Evolutionary conservation across 1,140 invertebrate species (phyloP).

Genomic region (Drosophila truncata): DNA sequence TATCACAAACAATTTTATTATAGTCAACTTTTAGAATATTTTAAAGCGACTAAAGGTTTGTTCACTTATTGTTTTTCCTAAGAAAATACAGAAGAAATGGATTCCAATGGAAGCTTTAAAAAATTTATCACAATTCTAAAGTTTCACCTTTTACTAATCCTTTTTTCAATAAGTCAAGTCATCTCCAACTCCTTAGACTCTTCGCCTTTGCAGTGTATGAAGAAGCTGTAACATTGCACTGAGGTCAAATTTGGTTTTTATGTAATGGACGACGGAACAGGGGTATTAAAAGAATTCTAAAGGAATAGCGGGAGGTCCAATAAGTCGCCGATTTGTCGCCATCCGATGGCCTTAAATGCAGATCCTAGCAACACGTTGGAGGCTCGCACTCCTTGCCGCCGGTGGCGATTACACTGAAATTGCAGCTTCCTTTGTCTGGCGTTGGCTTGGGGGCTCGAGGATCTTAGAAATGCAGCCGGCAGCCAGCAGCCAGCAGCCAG

Average conservation of each 20-base stretch:
- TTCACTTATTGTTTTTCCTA: too few relatives aligned
- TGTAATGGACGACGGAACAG: slow-evolving; percentile 42
- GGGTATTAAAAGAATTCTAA: slow-evolving; percentile 26
- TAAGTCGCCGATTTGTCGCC: slow-evolving; percentile 53
- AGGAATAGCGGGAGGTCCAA: slow-evolving; percentile 32
- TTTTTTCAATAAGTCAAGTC: neutral
- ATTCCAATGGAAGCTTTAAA: too few relatives aligned
- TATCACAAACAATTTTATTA: too few relatives aligned
- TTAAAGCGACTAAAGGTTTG: too few relatives aligned
- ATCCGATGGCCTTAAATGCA: slow-evolving; percentile 27
- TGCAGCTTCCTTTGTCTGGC: slow-evolving; percentile 43
- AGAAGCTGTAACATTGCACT: slow-evolving; percentile 56
- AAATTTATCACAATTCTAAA: too few relatives aligned
- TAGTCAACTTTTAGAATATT: too few relatives aligned
- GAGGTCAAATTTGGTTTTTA: slow-evolving; percentile 45
- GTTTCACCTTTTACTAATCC: too few relatives aligned
- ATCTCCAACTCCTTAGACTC: neutral
- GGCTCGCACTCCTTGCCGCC: slow-evolving; percentile 22
- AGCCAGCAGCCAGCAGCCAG: slow-evolving; percentile 40
- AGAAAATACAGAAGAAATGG: too few relatives aligned
- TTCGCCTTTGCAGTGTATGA: slow-evolving; percentile 25
- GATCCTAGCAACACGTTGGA: slow-evolving; percentile 49
- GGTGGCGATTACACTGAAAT: slow-evolving; percentile 52
- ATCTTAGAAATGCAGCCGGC: slow-evolving; percentile 21
- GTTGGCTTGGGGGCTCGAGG: slow-evolving; percentile 6